Conservation (phyloP, 2,113 vertebrate species). For the Sapayoa aenigma region DNA sequence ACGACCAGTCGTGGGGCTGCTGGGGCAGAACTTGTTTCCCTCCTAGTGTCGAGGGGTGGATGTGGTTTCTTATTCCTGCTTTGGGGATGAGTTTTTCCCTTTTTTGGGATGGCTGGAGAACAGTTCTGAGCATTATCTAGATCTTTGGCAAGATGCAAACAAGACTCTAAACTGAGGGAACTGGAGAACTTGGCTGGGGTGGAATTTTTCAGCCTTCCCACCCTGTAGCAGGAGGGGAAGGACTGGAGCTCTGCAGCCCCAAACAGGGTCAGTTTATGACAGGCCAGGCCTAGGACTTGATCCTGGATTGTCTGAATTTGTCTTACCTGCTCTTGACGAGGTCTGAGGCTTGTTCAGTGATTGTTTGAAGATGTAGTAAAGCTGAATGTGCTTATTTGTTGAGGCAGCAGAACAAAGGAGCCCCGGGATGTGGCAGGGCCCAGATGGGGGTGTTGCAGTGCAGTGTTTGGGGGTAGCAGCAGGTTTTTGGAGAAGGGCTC, state of each 20-base stretch:
- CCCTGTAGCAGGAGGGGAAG: not conserved
- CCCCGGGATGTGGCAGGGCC: not conserved
- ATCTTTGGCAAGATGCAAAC: not conserved
- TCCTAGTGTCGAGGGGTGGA: fast-evolving
- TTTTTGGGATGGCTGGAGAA: conserved; percentile 14
- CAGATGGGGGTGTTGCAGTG: no score
- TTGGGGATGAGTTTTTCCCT: not conserved
- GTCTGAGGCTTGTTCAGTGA: no score
- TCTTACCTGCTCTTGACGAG: not conserved
- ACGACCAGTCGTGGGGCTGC: fast-evolving
- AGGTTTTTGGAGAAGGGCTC: not conserved
- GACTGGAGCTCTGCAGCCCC: not conserved
- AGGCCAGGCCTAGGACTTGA: not conserved
- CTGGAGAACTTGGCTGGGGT: not conserved
- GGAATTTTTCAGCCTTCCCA: not conserved
- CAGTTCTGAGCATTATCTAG: not conserved
- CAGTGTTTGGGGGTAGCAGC: not conserved
- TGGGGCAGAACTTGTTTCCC: fast-evolving
- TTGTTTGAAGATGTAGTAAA: fast-evolving
- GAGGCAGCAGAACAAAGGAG: not conserved
- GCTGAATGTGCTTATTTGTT: not conserved
- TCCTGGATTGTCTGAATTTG: not conserved
- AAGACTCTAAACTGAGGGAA: not conserved
- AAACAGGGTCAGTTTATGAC: fast-evolving
- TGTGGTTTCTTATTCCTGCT: not conserved